Conservation (phyloP, 2,797 vertebrate species). For the Oreonectes daqikongensis region DNA sequence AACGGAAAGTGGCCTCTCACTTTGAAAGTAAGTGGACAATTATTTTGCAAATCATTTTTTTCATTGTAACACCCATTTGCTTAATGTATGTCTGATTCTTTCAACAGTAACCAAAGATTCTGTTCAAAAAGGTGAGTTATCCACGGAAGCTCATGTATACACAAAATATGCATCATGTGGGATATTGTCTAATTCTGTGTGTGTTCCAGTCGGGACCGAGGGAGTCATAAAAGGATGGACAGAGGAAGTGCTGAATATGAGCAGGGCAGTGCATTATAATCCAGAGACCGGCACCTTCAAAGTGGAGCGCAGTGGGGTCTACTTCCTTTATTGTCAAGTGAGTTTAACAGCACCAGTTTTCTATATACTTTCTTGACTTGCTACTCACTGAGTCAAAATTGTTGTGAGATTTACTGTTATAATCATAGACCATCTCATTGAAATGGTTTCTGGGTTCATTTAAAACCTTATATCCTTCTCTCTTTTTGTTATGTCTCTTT, state of each 20-base stretch:
- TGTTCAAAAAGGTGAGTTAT: conserved; percentile 77
- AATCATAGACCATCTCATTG: neutral
- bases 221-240: conserved; percentile 90
- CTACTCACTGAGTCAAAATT: neutral
- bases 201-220: conserved; percentile 75
- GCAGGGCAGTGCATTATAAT: conserved; percentile 84
- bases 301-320: conserved; percentile 83
- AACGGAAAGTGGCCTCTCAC: conserved; percentile 81
- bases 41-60: conserved; percentile 54
- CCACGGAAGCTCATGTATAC: conserved; percentile 30
- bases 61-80: neutral
- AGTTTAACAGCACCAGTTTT: conserved; percentile 54
- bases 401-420: neutral
- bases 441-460: conserved; percentile 20
- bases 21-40: conserved; percentile 82
- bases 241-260: conserved; percentile 84
- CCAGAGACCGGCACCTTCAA: conserved; percentile 81
- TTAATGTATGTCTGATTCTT: conserved; percentile 47
- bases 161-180: neutral
- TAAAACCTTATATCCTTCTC: neutral
- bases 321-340: conserved; percentile 93
- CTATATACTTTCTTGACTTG: neutral
- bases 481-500: neutral
- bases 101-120: conserved; percentile 77
- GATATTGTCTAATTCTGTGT: conserved; percentile 38